Conservation (phyloP, 1,140 invertebrate species). For the Delia radicum region DNA sequence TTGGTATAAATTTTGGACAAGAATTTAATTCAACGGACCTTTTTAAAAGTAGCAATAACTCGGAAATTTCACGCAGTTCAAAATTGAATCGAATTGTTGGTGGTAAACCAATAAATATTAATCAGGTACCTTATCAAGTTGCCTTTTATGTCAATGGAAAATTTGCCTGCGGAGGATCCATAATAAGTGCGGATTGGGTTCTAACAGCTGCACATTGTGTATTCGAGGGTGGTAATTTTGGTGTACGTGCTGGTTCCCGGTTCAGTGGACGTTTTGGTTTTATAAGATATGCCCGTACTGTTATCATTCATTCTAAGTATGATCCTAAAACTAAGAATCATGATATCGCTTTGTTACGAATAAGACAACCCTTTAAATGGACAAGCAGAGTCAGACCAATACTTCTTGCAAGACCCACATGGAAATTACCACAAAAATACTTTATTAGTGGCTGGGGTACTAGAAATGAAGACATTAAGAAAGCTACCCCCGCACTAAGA, state of each 20-base stretch:
- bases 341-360: not conserved
- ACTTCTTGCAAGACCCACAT: not conserved
- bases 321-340: not conserved
- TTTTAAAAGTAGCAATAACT: not conserved
- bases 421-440: not conserved
- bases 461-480: not conserved
- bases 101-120: not conserved
- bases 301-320: not conserved
- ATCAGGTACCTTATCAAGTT: not conserved
- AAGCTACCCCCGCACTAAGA: not conserved
- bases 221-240: not conserved
- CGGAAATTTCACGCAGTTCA: not conserved
- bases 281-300: not conserved
- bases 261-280: not conserved
- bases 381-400: not conserved
- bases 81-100: constrained; percentile 5
- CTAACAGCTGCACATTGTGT: constrained; percentile 5
- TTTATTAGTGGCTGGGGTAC: constrained; percentile 1
- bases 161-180: not conserved
- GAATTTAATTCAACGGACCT: not conserved
- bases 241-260: not conserved
- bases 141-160: not conserved
- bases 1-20: not conserved
- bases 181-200: not conserved
- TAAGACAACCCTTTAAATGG: not conserved